Base-by-base conservation (phyloP, 1,140 invertebrate genomes). In the Neomicropteryx cornuta region DNA sequence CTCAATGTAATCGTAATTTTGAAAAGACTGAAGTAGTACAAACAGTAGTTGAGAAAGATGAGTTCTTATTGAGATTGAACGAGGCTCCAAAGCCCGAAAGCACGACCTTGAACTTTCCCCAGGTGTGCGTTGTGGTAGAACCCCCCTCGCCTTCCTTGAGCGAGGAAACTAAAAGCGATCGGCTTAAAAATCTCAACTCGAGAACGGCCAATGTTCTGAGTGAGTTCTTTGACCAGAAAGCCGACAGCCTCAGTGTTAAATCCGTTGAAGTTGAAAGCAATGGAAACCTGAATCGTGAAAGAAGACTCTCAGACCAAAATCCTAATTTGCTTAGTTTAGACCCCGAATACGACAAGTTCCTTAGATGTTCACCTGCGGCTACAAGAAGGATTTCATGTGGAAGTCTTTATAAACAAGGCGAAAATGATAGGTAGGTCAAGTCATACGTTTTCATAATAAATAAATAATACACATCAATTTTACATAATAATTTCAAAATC, bases 351-450 rank as follows among this genome's bases (percentile, higher is more conserved):
- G 60, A 66, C 6, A 64, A 69, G 22, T 76, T 75, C 46, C 53
- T 76, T 10, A 76, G 67, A 41, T 70, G 73, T 45, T 84, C 81
- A 5, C 79, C 81, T 5, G 79, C 82, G 33, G 82, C 81, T 13
- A 83, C 81, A 21, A 67, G 83, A 47, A 66, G 83, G 37, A 85
- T 86, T 52, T 84, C 81, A 33, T 82, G 80, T 44, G 81, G 81
- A 34, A 84, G 81, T 57, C 72, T 86, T 30, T 72, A 83, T 44
- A 84, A 81, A 56, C 69, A 72, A 11, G 69, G 72, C 5, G 73
- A 75, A 54, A 61, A 72, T 27, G 62, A 67, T 36, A 74, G 72
- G 72, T 75, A 58, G 68, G 68, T 65, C 18, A 33, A 22, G 33
- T n/a, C 36, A 24, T 39, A 33, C 2, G 18, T 55, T 33, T 47